Evolutionary conservation across 2,797 vertebrate species (phyloP).

Genomic region (Enteromius fasciolatus): DNA sequence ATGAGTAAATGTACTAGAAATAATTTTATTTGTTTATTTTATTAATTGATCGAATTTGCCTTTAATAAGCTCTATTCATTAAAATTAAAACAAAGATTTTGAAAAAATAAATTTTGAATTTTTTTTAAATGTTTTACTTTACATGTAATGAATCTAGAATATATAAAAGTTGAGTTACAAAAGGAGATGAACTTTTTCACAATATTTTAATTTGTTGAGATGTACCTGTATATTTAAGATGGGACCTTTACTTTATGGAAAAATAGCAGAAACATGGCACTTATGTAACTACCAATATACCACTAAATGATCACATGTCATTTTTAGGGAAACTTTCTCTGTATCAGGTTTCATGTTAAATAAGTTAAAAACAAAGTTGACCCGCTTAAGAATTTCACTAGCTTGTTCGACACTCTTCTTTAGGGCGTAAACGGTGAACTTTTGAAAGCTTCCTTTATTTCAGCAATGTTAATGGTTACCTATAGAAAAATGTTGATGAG

Average conservation of each 20-base stretch:
- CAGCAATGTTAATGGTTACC: constrained; percentile 68
- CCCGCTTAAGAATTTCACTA: neutral
- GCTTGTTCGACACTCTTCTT: neutral
- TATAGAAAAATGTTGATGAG: constrained; percentile 62
- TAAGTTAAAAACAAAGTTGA: neutral
- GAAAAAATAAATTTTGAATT: too few species aligned
- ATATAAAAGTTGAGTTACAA: too few species aligned
- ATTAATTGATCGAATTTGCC: too few species aligned
- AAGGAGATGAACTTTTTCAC: too few species aligned
- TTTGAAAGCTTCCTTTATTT: constrained; percentile 36
- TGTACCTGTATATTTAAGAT: neutral
- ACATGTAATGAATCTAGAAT: too few species aligned
- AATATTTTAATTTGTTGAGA: too few species aligned
- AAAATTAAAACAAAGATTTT: too few species aligned
- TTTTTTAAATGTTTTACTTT: too few species aligned
- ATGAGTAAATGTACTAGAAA: too few species aligned
- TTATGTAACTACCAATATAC: neutral
- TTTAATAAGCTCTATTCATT: too few species aligned
- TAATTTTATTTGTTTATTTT: too few species aligned
- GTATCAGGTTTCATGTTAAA: neutral
- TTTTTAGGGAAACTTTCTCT: neutral
- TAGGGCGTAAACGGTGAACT: neutral
- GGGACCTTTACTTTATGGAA: neutral
- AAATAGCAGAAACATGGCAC: neutral
- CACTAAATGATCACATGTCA: neutral